Evolutionary conservation across 2,113 vertebrate genomes (phyloP), one percentile per base, ranked within the genome.

Genomic region (Trochalopteron elliotii): DNA sequence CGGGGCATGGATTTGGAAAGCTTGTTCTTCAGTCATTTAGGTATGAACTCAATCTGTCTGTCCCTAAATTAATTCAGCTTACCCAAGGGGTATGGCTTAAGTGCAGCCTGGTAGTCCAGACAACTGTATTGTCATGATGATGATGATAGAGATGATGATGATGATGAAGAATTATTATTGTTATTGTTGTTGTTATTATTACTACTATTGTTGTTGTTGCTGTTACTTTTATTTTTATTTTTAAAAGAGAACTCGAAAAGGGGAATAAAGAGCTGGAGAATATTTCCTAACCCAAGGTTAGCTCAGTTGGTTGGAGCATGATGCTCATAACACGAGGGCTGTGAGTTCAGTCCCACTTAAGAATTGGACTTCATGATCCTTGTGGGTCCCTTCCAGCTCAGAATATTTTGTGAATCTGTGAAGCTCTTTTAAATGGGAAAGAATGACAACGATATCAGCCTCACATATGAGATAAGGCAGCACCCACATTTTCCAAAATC

Each of bases 261-360:
- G 3, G 2, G 7, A 57, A 55, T 44, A 49, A 81, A 72, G 33
- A 81, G 21, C 9, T 40, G 18, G 5, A 8, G 27, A 94, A 9
- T 75, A 71, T 87, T 89, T 78, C 45, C 33, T 27, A 52, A 27
- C 6, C 22, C 0, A 0, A 53, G 28, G 11, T 45, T 9, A 53
- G 15, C 6, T 61, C 45, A 28, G 2, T 2, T n/a, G n/a, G 23
- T 23, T 69, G 64, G 37, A 69, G 28, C 33, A 45, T 15, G n/a
- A 7, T 39, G 33, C 12, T 53, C 6, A 1, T 24, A 24, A 33
- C 7, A 39, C 0, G 0, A 53, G 15, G 39, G 12, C 15, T 53
- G 23, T 23, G 64, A 15, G 18, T 28, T 33, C 27, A 60, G 19
- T 77, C 7, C 28, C 45, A 33, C 22, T 23, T 28, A 28, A n/a